Evolutionary conservation across 2,113 vertebrate genomes (phyloP), one percentile per base, ranked within the genome.

Genomic region (Nyctereutes procyonoides): DNA sequence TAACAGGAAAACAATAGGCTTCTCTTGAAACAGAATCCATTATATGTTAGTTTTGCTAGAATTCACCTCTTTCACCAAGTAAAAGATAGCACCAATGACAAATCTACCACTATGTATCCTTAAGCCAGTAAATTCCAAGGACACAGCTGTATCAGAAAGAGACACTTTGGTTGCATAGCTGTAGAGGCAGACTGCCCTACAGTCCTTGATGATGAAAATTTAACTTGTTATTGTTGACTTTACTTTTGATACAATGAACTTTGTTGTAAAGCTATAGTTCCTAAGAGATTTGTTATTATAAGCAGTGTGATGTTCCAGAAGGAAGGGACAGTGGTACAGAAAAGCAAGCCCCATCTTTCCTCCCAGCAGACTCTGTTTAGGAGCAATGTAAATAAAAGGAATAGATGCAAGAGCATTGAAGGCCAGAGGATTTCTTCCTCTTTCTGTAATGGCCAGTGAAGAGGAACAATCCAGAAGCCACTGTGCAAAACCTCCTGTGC

Each of bases 1-100:
- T 89, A 96, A 88, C 32, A 65, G 5, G 56, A 82, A 93, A 79
- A 56, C 84, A 94, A 51, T 71, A 73, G 65, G 12, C 8, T 93
- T 95, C 43, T 69, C 80, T 84, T 48, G 14, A 79, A 92, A 95
- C 51, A 95, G 58, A 90, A 69, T 30, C 43, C 58, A 26, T 63
- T 24, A 9, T 16, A 30, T 24, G 55, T 97, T 56, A 60, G 22
- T 17, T 74, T 88, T 97, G 77, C 88, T 58, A 82, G 77, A 95
- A 88, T 53, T 90, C 53, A 32, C 24, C 38, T 82, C 60, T 81
- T 86, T 13, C 0, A 1, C 9, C 79, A 77, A 65, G 32, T 62
- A 17, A 56, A 71, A 58, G n/a, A 53, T 38, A 55, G 7, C 9
- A 55, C 35, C 58, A 24, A 3, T 58, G 43, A 91, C 53, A 26